Evolutionary conservation across 2,113 vertebrate species (phyloP).

Genomic region (Zootoca vivipara): DNA sequence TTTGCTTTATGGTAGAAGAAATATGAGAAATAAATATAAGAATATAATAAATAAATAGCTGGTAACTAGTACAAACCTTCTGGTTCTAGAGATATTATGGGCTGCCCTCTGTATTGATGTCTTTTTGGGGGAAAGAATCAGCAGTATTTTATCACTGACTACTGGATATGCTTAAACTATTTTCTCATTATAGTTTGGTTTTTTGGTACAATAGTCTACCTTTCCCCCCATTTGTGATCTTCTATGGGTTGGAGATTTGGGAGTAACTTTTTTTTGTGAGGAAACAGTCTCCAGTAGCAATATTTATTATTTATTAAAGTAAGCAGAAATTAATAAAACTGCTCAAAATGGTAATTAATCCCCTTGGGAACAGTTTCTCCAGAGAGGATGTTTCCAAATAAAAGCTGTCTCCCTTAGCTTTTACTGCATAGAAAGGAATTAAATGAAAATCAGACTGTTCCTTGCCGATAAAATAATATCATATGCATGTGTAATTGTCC

Average conservation of each 20-base stretch:
- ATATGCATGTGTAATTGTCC: neutral
- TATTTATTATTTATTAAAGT: neutral
- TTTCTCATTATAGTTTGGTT: neutral
- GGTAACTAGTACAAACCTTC: neutral
- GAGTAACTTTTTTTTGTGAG: neutral
- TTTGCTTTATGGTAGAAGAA: too few species aligned
- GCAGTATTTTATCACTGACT: neutral
- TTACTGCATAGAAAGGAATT: neutral
- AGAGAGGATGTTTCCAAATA: constrained; percentile 9
- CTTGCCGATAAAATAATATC: neutral
- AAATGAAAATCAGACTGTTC: neutral
- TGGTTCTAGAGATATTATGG: neutral
- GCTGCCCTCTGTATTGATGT: neutral
- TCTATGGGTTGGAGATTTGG: neutral
- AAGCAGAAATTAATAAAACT: neutral
- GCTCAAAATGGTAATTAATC: neutral
- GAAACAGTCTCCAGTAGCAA: too few species aligned
- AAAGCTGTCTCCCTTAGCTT: neutral
- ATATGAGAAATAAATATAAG: too few species aligned
- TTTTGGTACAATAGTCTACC: too few species aligned
- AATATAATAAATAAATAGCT: too few species aligned
- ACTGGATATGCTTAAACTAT: neutral
- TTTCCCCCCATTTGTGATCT: neutral
- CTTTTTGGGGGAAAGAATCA: neutral
- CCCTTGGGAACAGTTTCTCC: neutral